Conservation (phyloP, 2,888 invertebrate genomes). For the Cryptus armator region DNA sequence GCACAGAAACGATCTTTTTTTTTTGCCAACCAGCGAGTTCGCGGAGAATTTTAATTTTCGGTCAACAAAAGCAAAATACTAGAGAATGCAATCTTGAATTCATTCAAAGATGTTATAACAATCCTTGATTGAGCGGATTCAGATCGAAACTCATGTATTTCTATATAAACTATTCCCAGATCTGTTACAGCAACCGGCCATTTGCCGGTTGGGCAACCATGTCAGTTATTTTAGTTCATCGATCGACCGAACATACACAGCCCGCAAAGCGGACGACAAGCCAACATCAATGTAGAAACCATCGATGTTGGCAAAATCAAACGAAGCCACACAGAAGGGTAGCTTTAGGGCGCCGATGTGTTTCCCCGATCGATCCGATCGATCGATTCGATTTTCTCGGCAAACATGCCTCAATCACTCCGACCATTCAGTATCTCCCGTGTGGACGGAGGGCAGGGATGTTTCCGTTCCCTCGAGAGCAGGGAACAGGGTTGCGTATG, state of each 20-base stretch:
- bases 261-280: conserved; percentile 8
- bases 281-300: conserved; percentile 1
- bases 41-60: no score
- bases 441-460: not conserved
- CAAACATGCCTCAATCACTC: conserved; percentile 61
- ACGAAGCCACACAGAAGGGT: conserved; percentile 45
- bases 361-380: conserved; percentile 51
- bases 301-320: conserved; percentile 16
- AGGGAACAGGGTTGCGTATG: conserved; percentile 10
- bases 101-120: not conserved
- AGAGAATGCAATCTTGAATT: no score
- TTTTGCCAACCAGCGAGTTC: no score
- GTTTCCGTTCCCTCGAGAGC: conserved; percentile 32
- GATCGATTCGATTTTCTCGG: conserved; percentile 66
- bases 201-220: conserved; percentile 19
- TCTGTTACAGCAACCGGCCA: conserved; percentile 1
- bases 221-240: conserved; percentile 37
- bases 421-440: conserved; percentile 19
- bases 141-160: not conserved
- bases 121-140: not conserved
- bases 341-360: conserved; percentile 52
- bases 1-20: no score
- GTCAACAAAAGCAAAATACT: no score
- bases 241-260: conserved; percentile 23
- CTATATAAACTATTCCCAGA: conserved; percentile 12